phyloP scores from a whole-genome alignment of 2,797 vertebrate genomes.

The Falco rusticolus region DNA sequence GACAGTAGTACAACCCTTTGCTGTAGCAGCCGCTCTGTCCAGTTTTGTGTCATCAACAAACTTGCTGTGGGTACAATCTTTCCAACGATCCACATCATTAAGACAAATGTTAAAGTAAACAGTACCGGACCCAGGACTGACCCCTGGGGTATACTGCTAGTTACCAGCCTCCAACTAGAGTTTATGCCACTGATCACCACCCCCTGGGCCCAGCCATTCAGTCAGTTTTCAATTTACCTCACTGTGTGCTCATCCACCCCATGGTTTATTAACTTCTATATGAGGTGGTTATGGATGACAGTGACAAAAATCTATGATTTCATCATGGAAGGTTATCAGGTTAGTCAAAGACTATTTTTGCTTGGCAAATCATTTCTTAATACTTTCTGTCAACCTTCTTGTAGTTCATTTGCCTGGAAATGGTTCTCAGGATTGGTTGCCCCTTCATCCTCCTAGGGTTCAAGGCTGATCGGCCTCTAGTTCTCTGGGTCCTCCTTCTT shows the following conservation, averaged over 20 bases:
- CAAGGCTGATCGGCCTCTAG: too few relatives aligned
- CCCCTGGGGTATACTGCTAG: too few relatives aligned
- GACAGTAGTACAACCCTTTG: not conserved
- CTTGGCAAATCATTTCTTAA: not conserved
- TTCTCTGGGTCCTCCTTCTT: not conserved
- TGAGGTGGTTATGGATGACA: not conserved
- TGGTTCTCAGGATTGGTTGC: not conserved
- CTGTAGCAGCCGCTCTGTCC: not conserved
- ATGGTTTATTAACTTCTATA: not conserved
- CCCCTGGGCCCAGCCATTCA: not conserved
- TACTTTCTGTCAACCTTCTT: not conserved
- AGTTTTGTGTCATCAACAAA: not conserved
- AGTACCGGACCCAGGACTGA: not conserved
- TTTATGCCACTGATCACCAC: not conserved
- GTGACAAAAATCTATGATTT: not conserved
- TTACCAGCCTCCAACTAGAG: not conserved
- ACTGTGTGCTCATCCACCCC: not conserved
- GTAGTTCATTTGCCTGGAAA: not conserved
- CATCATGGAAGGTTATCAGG: not conserved
- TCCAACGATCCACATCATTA: not conserved
- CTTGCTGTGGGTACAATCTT: not conserved
- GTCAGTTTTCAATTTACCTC: not conserved
- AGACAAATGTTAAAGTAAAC: not conserved
- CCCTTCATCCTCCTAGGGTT: not conserved
- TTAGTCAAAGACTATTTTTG: not conserved